Conservation (phyloP, 2,797 vertebrate species). For the Phoxinus dragarum region DNA sequence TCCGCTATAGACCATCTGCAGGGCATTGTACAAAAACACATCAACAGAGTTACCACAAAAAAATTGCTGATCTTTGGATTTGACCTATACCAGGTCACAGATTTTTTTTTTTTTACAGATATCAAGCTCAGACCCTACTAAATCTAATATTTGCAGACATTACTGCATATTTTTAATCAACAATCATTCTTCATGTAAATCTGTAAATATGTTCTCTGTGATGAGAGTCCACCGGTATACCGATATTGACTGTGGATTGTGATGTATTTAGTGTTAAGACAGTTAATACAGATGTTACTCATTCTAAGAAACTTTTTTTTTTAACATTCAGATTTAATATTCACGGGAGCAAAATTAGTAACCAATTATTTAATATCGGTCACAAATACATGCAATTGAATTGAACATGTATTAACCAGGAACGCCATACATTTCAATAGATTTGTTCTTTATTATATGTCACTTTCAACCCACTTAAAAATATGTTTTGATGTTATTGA, state of each 20-base stretch:
- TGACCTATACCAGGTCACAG: neutral
- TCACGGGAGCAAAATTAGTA: neutral
- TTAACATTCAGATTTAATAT: too few relatives aligned
- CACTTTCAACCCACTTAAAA: too few relatives aligned
- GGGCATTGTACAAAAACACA: neutral
- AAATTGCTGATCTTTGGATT: neutral
- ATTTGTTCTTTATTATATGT: too few relatives aligned
- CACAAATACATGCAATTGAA: neutral
- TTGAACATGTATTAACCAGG: neutral
- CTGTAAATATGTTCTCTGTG: too few relatives aligned
- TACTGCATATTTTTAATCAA: neutral
- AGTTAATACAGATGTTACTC: too few relatives aligned
- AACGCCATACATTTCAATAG: neutral
- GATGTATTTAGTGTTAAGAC: neutral
- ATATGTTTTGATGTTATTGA: too few relatives aligned
- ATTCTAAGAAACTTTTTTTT: too few relatives aligned
- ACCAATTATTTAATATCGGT: neutral
- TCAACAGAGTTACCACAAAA: neutral
- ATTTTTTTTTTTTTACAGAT: neutral
- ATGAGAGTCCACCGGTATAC: neutral
- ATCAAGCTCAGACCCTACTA: neutral
- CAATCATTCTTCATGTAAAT: neutral
- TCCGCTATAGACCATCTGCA: neutral
- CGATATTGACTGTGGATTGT: neutral
- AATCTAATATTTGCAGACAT: neutral